Evolutionary conservation across 2,888 invertebrate species (phyloP).

Genomic region (Ornithoptera alexandrae): DNA sequence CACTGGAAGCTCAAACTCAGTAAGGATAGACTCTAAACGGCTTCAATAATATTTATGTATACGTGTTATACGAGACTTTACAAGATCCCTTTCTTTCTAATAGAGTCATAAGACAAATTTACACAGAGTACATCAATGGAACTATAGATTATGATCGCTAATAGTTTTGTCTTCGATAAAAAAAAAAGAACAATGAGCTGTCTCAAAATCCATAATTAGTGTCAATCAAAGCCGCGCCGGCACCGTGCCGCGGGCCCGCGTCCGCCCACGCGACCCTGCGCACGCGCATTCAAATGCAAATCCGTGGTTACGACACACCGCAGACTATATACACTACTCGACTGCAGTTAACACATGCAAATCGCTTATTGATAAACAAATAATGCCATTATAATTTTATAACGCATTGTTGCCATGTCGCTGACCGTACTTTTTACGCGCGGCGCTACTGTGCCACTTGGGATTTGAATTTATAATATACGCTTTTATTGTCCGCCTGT

Average conservation of each 20-base stretch:
- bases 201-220: constrained; percentile 30
- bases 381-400: constrained; percentile 73
- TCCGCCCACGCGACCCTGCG: constrained; percentile 36
- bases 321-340: constrained; percentile 48
- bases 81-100: too few species aligned
- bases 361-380: constrained; percentile 75
- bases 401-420: constrained; percentile 63
- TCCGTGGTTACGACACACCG: constrained; percentile 48
- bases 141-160: constrained; percentile 28
- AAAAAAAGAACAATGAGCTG: constrained; percentile 28
- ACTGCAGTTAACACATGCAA: constrained; percentile 72
- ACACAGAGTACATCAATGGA: constrained; percentile 6
- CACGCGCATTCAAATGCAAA: constrained; percentile 65
- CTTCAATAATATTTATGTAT: too few species aligned
- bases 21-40: too few species aligned
- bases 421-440: constrained; percentile 55
- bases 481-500: constrained; percentile 50
- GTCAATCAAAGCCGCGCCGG: constrained; percentile 29
- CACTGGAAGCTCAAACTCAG: too few species aligned
- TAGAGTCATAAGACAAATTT: neutral
- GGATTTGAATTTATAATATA: constrained; percentile 65
- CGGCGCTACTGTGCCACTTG: constrained; percentile 49
- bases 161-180: constrained; percentile 16
- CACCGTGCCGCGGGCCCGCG: constrained; percentile 19
- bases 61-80: too few species aligned